Percentiles rank a stretch among this genome's conserved stretches.
phyloP scores from a whole-genome alignment of 2,113 vertebrate genomes.

The Pao palembangensis region DNA sequence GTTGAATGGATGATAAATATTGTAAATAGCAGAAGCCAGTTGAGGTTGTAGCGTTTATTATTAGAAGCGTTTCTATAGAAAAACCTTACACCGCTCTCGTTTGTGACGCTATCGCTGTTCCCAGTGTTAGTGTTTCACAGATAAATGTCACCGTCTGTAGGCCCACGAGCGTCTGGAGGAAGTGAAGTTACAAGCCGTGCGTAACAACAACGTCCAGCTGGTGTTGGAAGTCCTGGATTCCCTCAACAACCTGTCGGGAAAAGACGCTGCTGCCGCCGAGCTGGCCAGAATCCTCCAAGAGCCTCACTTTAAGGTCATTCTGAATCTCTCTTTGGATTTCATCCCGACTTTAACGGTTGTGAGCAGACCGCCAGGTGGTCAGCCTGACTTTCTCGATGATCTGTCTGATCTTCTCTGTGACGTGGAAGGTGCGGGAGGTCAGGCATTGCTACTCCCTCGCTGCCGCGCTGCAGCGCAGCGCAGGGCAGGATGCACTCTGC shows the following conservation, averaged over 20 bases:
- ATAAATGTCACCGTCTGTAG: constrained; percentile 61
- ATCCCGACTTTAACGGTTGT: not conserved
- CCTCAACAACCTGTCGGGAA: constrained; percentile 79
- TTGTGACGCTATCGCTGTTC: constrained; percentile 1
- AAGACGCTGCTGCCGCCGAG: constrained; percentile 84
- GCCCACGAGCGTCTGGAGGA: constrained; percentile 94
- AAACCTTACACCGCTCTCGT: constrained; percentile 22
- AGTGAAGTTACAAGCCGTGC: constrained; percentile 90
- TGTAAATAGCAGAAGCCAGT: constrained; percentile 29
- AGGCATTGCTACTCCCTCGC: constrained; percentile 14
- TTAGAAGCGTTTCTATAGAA: constrained; percentile 33
- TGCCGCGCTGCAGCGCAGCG: not conserved
- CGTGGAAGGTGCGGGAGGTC: not conserved
- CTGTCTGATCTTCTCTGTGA: too few species aligned
- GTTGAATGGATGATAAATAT: constrained; percentile 1
- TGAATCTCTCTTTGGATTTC: too few species aligned
- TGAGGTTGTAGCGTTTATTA: constrained; percentile 41
- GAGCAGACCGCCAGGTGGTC: too few species aligned
- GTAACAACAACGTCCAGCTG: constrained; percentile 89
- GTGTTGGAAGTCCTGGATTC: constrained; percentile 93
- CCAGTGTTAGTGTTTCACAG: not conserved
- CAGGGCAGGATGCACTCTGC: constrained; percentile 25
- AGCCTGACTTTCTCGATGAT: too few species aligned
- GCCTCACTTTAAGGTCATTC: constrained; percentile 90
- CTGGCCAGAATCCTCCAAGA: constrained; percentile 88